These are phyloP conservation scores for Petrocephalus microphthalmus DNA, from an alignment of 2,113 vertebrate species.

Conservation along the genomic window DNA sequence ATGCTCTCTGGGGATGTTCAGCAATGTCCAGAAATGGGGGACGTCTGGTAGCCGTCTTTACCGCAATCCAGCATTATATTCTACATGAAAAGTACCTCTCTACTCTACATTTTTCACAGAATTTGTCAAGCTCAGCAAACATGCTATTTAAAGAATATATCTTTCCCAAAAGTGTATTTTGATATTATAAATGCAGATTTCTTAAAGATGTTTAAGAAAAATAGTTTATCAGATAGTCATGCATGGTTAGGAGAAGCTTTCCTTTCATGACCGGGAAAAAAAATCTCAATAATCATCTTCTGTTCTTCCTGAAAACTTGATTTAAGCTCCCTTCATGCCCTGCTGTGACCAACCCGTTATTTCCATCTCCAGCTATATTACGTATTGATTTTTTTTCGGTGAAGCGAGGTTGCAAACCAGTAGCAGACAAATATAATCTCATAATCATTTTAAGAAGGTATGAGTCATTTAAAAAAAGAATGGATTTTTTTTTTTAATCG, in stretches of 20 bases:
- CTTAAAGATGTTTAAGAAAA: background rate
- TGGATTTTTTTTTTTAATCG: background rate
- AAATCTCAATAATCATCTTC: background rate
- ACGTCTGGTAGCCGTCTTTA: background rate
- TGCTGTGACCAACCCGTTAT: background rate
- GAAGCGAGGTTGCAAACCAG: background rate
- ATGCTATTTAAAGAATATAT: background rate
- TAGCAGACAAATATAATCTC: background rate
- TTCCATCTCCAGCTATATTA: background rate
- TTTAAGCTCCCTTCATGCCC: background rate
- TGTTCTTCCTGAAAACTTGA: background rate
- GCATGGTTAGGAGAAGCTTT: background rate
- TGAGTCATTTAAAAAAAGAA: background rate
- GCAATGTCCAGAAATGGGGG: background rate
- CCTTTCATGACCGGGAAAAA: background rate
- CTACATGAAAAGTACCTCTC: background rate
- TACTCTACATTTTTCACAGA: background rate
- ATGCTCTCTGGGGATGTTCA: background rate
- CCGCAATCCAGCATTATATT: background rate
- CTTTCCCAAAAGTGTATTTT: background rate
- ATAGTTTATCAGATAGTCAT: background rate
- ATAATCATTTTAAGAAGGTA: background rate
- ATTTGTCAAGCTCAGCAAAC: background rate
- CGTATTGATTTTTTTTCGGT: background rate
- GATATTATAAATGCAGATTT: background rate